phyloP scores from a whole-genome alignment of 2,888 invertebrate species.

The Romanomermis culicivorax region DNA sequence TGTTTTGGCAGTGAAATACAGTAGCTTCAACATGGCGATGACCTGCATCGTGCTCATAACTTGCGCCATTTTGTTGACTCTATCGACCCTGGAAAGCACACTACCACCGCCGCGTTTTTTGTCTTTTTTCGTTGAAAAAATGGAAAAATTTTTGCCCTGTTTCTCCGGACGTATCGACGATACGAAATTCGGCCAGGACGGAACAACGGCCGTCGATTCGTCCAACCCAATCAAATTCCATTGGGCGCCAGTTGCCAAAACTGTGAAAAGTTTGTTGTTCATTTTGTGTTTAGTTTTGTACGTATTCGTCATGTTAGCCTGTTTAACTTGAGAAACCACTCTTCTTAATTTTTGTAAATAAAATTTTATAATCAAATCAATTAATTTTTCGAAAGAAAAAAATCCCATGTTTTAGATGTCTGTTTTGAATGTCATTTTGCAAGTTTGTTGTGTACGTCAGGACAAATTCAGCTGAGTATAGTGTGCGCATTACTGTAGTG shows the following conservation, averaged over 20 bases:
- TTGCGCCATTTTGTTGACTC: conserved; percentile 19
- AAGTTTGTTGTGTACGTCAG: too few species aligned
- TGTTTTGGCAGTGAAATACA: conserved; percentile 24
- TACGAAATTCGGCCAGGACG: neutral
- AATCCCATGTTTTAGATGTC: too few species aligned
- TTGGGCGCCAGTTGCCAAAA: conserved; percentile 7
- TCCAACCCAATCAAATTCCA: neutral
- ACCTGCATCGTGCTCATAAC: conserved; percentile 21
- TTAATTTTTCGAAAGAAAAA: too few species aligned
- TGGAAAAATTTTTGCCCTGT: conserved; percentile 2
- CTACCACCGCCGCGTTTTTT: conserved; percentile 10
- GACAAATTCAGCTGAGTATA: too few species aligned
- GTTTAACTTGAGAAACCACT: too few species aligned
- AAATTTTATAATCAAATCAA: too few species aligned
- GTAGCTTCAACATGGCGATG: conserved; percentile 23
- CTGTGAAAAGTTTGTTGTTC: conserved; percentile 4
- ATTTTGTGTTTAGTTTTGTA: conserved; percentile 2
- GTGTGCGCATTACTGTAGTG: too few species aligned
- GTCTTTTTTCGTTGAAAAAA: neutral
- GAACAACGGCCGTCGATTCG: too few species aligned
- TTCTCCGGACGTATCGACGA: neutral
- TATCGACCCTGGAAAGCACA: conserved; percentile 9
- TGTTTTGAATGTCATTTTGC: too few species aligned
- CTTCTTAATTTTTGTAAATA: too few species aligned
- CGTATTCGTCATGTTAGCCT: conserved; percentile 5